These are phyloP conservation scores for Cerastis leucographa DNA, from an alignment of 2,888 invertebrate species.

Conservation along the genomic window DNA sequence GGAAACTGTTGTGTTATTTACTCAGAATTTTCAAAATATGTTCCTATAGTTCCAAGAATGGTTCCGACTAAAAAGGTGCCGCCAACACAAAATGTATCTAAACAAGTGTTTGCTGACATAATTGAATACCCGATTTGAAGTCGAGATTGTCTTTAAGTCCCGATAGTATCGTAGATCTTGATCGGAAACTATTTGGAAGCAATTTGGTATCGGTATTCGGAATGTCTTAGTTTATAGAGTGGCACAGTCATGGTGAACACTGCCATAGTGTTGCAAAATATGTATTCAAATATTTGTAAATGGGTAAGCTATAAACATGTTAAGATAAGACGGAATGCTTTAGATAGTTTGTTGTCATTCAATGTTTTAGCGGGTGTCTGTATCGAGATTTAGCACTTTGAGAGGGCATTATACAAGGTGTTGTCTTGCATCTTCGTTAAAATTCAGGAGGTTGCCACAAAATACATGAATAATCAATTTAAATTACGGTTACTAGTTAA, in stretches of 20 bases:
- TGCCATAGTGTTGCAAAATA: constrained; percentile 77
- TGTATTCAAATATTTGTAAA: constrained; percentile 82
- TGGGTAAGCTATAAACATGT: constrained; percentile 78
- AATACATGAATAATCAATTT: too few species aligned
- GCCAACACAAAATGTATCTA: constrained; percentile 77
- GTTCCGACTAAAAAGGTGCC: constrained; percentile 62
- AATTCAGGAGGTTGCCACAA: too few species aligned
- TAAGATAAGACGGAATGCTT: constrained; percentile 72
- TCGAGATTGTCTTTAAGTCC: constrained; percentile 76
- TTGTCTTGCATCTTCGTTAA: too few species aligned
- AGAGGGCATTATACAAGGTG: constrained; percentile 21
- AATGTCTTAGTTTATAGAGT: constrained; percentile 77
- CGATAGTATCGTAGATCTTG: constrained; percentile 78
- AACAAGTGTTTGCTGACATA: constrained; percentile 78
- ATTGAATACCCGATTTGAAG: constrained; percentile 77
- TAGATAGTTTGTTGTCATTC: constrained; percentile 72
- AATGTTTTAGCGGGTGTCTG: constrained; percentile 49
- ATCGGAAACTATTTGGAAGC: constrained; percentile 81
- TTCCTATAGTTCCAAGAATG: constrained; percentile 42
- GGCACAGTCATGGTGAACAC: constrained; percentile 71
- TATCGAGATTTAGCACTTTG: constrained; percentile 33
- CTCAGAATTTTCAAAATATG: constrained; percentile 43
- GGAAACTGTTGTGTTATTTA: constrained; percentile 9
- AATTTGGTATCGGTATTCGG: constrained; percentile 79
- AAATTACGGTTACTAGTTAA: too few species aligned